Evolutionary conservation across 2,113 vertebrate genomes (phyloP).

Genomic region (Cranoglanis bouderius): DNA sequence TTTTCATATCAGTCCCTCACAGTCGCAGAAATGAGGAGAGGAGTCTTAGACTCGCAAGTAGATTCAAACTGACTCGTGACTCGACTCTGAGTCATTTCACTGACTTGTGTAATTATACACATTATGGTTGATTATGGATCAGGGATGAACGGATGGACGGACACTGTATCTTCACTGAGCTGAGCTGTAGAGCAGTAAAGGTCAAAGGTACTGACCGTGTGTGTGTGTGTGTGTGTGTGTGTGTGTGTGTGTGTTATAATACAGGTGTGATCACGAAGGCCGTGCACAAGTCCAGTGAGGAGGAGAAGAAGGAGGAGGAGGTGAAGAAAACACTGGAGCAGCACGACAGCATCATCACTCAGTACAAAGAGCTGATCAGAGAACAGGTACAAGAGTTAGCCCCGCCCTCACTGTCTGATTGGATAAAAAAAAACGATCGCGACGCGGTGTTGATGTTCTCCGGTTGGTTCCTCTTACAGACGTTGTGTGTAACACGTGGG

Average conservation of each 20-base stretch:
- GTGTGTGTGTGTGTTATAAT: conserved; percentile 2
- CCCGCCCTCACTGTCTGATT: neutral
- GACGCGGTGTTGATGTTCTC: neutral
- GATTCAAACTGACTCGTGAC: neutral
- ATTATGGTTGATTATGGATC: neutral
- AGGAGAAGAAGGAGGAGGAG: conserved; percentile 97
- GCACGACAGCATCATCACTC: conserved; percentile 95
- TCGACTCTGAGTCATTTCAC: neutral
- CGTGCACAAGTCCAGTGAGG: conserved; percentile 95
- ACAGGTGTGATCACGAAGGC: conserved; percentile 93
- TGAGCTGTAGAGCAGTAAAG: neutral
- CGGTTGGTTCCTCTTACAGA: neutral
- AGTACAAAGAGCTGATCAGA: conserved; percentile 96
- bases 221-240: conserved; percentile 6
- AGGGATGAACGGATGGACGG: neutral
- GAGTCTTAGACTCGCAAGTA: neutral
- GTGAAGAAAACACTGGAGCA: conserved; percentile 97
- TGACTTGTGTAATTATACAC: neutral
- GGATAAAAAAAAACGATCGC: no score
- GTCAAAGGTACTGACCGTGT: neutral
- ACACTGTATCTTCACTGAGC: neutral
- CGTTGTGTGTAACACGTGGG: neutral
- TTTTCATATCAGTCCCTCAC: neutral
- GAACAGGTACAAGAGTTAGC: conserved; percentile 82
- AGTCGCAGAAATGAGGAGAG: neutral